phyloP scores from a whole-genome alignment of 1,140 invertebrate species.

The Diorhabda elongata region DNA sequence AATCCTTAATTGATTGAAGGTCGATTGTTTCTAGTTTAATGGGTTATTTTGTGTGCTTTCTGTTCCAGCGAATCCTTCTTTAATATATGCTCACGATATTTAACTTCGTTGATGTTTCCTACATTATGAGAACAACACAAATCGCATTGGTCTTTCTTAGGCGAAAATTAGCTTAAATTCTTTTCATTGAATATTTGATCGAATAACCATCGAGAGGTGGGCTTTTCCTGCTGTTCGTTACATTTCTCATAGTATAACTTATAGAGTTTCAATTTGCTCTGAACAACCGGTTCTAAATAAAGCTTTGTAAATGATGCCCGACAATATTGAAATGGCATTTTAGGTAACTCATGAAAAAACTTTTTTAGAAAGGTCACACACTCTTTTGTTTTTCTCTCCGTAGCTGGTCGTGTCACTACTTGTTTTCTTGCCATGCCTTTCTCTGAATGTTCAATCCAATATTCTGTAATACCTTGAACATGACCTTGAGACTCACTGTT shows the following conservation, averaged over 20 bases:
- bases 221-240: background rate
- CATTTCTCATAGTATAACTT: background rate
- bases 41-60: too few relatives aligned
- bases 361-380: background rate
- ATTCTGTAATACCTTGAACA: too few relatives aligned
- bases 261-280: background rate
- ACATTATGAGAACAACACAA: slow-evolving; percentile 30
- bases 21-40: too few relatives aligned
- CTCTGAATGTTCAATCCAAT: too few relatives aligned
- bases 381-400: too few relatives aligned
- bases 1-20: too few relatives aligned
- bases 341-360: background rate
- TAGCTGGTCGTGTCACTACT: too few relatives aligned
- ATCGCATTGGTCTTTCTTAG: slow-evolving; percentile 38
- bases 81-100: too few relatives aligned
- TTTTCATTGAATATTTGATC: slow-evolving; percentile 14
- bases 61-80: too few relatives aligned
- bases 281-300: background rate
- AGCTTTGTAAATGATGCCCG: background rate
- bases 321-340: slow-evolving; percentile 1
- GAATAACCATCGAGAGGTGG: too few relatives aligned
- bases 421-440: too few relatives aligned
- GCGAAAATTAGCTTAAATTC: slow-evolving; percentile 29
- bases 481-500: too few relatives aligned
- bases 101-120: slow-evolving; percentile 38